Percentiles rank a stretch among this genome's conserved stretches.
These are phyloP conservation scores for Neoascia interrupta DNA, from an alignment of 2,888 invertebrate species.

Conservation along the genomic window DNA sequence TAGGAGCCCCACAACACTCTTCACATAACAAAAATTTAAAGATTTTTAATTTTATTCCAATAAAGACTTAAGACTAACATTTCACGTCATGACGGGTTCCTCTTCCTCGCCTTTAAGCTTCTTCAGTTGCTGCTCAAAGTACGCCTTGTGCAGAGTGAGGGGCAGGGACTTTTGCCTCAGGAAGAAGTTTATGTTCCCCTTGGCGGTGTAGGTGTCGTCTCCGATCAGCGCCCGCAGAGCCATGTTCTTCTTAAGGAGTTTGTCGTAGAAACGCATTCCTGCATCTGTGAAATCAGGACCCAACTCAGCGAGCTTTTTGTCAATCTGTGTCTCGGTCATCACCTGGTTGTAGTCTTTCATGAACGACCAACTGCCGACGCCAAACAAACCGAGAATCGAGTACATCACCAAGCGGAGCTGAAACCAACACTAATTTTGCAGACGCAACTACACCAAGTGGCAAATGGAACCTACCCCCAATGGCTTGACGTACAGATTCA, in stretches of 20 bases:
- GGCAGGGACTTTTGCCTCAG: conserved; percentile 85
- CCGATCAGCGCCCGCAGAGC: conserved; percentile 87
- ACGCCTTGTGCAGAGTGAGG: conserved; percentile 84
- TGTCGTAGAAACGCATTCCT: conserved; percentile 88
- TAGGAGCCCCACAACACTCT: conserved; percentile 75
- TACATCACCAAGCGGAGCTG: conserved; percentile 81
- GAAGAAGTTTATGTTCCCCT: conserved; percentile 86
- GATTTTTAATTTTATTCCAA: conserved; percentile 49
- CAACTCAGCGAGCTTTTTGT: conserved; percentile 83
- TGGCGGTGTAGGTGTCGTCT: conserved; percentile 82
- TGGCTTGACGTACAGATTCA: conserved; percentile 82
- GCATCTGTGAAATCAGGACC: conserved; percentile 84
- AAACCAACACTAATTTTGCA: not conserved
- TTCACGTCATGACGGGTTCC: conserved; percentile 3
- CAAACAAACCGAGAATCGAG: conserved; percentile 81
- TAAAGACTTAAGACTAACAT: conserved; percentile 45
- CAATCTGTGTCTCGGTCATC: conserved; percentile 83
- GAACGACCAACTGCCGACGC: conserved; percentile 83
- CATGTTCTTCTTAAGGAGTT: conserved; percentile 86
- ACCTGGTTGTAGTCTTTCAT: conserved; percentile 84
- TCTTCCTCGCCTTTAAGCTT: conserved; percentile 72
- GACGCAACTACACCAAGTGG: conserved; percentile 78
- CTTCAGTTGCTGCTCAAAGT: conserved; percentile 82
- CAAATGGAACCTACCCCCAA: conserved; percentile 75
- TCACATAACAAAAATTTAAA: conserved; percentile 14